Evolutionary conservation across 2,113 vertebrate genomes (phyloP).

Genomic region (Periophthalmus modestus): DNA sequence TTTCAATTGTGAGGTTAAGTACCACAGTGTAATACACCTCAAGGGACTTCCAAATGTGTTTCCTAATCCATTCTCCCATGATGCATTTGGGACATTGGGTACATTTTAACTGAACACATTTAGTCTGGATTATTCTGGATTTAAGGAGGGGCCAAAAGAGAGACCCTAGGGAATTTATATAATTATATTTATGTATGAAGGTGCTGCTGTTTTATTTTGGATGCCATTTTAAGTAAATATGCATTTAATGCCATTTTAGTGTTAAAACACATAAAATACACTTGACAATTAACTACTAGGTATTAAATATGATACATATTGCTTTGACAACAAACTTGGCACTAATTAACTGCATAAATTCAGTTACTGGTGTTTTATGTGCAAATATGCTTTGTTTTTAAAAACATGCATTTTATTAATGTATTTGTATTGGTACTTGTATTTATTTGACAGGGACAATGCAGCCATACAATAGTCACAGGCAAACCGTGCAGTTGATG

Average conservation of each 20-base stretch:
- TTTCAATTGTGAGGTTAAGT: neutral
- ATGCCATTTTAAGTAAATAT: neutral
- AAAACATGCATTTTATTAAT: too few species aligned
- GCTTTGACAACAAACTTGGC: too few species aligned
- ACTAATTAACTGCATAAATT: too few species aligned
- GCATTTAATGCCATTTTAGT: neutral
- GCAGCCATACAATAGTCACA: too few species aligned
- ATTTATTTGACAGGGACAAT: too few species aligned
- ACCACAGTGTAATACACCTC: neutral
- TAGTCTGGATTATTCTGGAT: neutral
- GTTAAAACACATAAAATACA: neutral
- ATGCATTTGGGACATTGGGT: neutral
- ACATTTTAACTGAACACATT: neutral
- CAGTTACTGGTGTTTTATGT: too few species aligned
- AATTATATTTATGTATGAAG: neutral
- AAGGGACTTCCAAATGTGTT: neutral
- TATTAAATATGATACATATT: too few species aligned
- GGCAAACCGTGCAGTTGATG: too few species aligned
- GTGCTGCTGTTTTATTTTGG: neutral
- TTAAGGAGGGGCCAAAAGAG: neutral
- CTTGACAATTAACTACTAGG: too few species aligned
- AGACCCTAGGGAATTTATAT: neutral
- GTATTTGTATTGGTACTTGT: too few species aligned
- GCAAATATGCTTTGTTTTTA: too few species aligned
- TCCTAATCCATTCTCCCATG: neutral